These are phyloP conservation scores for Cephus rjabovi DNA, from an alignment of 2,888 invertebrate species.

Conservation along the genomic window DNA sequence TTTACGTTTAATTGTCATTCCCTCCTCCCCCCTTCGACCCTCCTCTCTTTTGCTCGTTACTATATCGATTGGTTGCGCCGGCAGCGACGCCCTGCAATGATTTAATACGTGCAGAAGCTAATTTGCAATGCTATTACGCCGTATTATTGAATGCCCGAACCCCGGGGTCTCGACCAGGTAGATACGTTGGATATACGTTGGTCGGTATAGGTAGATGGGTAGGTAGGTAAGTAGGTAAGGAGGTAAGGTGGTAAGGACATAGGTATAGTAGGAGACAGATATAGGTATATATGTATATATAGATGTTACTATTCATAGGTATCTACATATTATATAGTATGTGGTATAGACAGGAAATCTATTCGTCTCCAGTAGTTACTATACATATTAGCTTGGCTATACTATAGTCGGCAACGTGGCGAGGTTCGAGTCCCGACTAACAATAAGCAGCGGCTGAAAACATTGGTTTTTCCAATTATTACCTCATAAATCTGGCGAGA, in stretches of 20 bases:
- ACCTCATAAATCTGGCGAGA: slow-evolving; percentile 46
- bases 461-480: slow-evolving; percentile 49
- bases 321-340: too few relatives aligned
- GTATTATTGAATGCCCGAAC: slow-evolving; percentile 38
- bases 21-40: too few relatives aligned
- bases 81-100: slow-evolving; percentile 28
- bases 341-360: too few relatives aligned
- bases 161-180: slow-evolving; percentile 12
- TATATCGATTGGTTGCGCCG: slow-evolving; percentile 31
- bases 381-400: too few relatives aligned
- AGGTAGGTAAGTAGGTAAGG: too few relatives aligned
- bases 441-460: slow-evolving; percentile 31
- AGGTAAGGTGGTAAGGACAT: too few relatives aligned
- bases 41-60: slow-evolving; percentile 14
- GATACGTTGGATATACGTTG: too few relatives aligned
- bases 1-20: too few relatives aligned
- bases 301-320: background rate
- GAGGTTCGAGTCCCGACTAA: slow-evolving; percentile 11
- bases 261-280: background rate
- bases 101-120: slow-evolving; percentile 45
- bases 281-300: background rate
- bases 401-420: too few relatives aligned
- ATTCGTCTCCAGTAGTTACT: too few relatives aligned
- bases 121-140: slow-evolving; percentile 49
- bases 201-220: too few relatives aligned